Percentiles rank a stretch among this genome's conserved stretches.
phyloP scores from a whole-genome alignment of 2,888 invertebrate species.

The Epistrophella euchroma region DNA sequence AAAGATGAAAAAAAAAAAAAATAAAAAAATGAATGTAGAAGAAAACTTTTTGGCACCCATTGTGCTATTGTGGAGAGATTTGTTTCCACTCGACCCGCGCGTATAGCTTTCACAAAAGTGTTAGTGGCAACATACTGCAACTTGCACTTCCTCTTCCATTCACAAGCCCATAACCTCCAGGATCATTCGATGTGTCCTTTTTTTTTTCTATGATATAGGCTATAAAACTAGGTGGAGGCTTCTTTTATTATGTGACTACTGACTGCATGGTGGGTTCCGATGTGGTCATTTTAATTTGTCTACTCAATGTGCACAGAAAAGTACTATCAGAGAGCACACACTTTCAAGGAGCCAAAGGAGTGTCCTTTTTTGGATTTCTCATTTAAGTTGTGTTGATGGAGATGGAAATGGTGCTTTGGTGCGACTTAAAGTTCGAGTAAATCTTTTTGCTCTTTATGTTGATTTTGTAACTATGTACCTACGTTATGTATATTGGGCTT shows the following conservation, averaged over 20 bases:
- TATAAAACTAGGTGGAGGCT: slow-evolving; percentile 32
- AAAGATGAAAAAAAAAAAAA: slow-evolving; percentile 12
- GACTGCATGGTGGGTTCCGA: slow-evolving; percentile 56
- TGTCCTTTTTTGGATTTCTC: slow-evolving; percentile 24
- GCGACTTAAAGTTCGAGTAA: slow-evolving; percentile 16
- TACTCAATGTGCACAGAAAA: slow-evolving; percentile 64
- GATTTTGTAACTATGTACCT: slow-evolving; percentile 56
- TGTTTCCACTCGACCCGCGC: slow-evolving; percentile 55
- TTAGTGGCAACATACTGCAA: slow-evolving; percentile 71
- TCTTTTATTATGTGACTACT: slow-evolving; percentile 66
- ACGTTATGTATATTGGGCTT: slow-evolving; percentile 26
- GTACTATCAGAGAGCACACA: slow-evolving; percentile 38
- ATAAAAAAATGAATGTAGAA: slow-evolving; percentile 26
- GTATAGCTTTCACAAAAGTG: slow-evolving; percentile 23
- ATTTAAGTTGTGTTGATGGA: slow-evolving; percentile 13
- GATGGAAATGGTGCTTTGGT: neutral
- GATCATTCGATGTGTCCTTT: slow-evolving; percentile 12
- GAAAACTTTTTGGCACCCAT: slow-evolving; percentile 72
- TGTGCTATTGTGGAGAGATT: slow-evolving; percentile 57
- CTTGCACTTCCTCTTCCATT: slow-evolving; percentile 63
- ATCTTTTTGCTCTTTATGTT: slow-evolving; percentile 37
- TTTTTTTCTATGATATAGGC: neutral
- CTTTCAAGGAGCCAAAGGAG: slow-evolving; percentile 68
- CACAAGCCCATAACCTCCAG: slow-evolving; percentile 26
- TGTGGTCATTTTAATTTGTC: slow-evolving; percentile 76